phyloP scores from a whole-genome alignment of 2,113 vertebrate genomes.

The Crotophaga sulcirostris region DNA sequence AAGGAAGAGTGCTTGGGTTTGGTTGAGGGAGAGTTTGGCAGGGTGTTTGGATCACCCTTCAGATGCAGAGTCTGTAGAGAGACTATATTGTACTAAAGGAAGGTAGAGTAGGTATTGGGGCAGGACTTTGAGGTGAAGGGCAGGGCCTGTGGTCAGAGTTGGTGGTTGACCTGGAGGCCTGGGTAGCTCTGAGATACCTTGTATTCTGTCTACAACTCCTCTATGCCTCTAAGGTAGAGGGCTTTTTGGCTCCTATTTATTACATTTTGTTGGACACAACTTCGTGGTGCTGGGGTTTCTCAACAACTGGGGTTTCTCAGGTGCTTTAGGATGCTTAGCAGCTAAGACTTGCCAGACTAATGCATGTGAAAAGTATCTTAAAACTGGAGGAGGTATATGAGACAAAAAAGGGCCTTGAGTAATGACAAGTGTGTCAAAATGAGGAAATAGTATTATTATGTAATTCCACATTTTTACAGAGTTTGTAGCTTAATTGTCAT shows the following conservation, averaged over 20 bases:
- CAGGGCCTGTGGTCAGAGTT: fast-evolving
- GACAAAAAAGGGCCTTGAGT: neutral
- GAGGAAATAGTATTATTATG: neutral
- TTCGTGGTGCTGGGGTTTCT: fast-evolving
- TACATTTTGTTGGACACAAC: neutral
- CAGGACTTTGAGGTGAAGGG: too few species aligned
- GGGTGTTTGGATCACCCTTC: neutral
- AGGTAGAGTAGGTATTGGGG: fast-evolving
- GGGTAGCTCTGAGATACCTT: neutral
- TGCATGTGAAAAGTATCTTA: neutral
- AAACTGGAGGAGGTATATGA: fast-evolving
- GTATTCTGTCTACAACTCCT: fast-evolving
- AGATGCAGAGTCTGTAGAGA: fast-evolving
- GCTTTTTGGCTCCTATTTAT: fast-evolving
- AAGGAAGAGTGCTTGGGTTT: neutral
- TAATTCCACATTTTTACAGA: neutral
- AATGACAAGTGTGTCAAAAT: neutral
- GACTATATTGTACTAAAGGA: neutral
- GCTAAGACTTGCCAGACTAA: neutral
- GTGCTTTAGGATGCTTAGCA: neutral
- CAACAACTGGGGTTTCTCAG: too few species aligned
- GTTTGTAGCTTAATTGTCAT: neutral
- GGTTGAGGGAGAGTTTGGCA: too few species aligned
- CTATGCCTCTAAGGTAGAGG: neutral
- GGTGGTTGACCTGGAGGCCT: neutral